Percentiles rank a stretch among this genome's conserved stretches.
These are phyloP conservation scores for Leptosomus discolor DNA, from an alignment of 2,113 vertebrate species.

Conservation along the genomic window DNA sequence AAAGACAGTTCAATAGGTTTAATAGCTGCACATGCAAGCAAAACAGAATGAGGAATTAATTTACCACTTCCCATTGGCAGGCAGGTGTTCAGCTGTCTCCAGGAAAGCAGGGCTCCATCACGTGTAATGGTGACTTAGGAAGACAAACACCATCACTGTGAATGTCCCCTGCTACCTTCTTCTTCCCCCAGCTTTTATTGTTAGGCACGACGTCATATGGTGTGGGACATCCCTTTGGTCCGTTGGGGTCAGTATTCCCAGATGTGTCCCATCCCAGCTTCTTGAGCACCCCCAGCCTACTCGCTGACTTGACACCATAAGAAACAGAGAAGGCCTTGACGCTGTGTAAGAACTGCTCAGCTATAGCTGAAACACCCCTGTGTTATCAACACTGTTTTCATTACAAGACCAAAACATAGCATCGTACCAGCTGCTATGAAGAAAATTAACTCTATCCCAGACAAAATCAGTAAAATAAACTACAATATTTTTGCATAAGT, in stretches of 20 bases:
- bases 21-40: not conserved
- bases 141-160: not conserved
- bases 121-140: rapidly evolving
- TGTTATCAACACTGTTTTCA: not conserved
- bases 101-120: not conserved
- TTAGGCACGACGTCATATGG: not conserved
- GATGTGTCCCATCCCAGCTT: not conserved
- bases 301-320: rapidly evolving
- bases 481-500: not conserved
- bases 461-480: not conserved
- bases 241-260: not conserved
- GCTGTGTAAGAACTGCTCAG: not conserved
- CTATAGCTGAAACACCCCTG: not conserved
- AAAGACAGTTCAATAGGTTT: not conserved
- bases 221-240: not conserved
- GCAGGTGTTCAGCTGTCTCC: not conserved
- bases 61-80: not conserved
- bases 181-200: not conserved
- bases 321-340: not conserved
- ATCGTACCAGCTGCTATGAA: not conserved
- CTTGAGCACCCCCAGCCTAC: not conserved
- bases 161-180: not conserved
- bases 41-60: not conserved
- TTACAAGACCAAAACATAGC: not conserved
- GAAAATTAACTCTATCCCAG: not conserved